Conservation (phyloP, 2,888 invertebrate species). For the Cabera pusaria region DNA sequence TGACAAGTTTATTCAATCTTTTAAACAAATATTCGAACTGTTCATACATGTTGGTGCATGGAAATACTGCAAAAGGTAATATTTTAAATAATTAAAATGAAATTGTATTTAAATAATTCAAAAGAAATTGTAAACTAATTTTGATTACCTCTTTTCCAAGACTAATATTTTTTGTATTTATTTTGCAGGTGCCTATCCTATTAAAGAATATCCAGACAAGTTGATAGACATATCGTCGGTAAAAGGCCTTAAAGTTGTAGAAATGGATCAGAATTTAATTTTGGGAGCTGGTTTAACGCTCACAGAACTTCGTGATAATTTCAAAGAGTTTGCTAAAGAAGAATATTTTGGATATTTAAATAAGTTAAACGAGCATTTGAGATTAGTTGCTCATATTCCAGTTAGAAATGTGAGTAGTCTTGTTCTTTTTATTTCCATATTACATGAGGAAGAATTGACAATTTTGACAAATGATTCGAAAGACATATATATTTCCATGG, state of each 20-base stretch:
- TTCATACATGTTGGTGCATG: conserved; percentile 85
- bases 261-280: conserved; percentile 60
- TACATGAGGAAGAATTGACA: too few species aligned
- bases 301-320: conserved; percentile 65
- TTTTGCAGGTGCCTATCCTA: conserved; percentile 63
- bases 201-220: conserved; percentile 53
- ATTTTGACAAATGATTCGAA: too few species aligned
- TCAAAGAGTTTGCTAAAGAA: conserved; percentile 50
- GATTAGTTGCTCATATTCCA: conserved; percentile 87
- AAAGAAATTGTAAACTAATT: too few species aligned
- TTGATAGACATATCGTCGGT: conserved; percentile 65
- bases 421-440: too few species aligned
- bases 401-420: conserved; percentile 86
- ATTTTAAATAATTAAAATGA: too few species aligned
- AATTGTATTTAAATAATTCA: too few species aligned
- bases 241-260: conserved; percentile 52
- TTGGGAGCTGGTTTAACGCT: conserved; percentile 64
- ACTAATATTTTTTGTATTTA: too few species aligned
- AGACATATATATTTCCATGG: too few species aligned
- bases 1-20: conserved; percentile 78
- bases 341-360: conserved; percentile 84
- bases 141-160: too few species aligned
- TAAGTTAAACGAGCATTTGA: conserved; percentile 85
- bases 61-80: conserved; percentile 88
- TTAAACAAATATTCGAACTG: conserved; percentile 60